These are phyloP conservation scores for Chaenogobius annularis DNA, from an alignment of 2,113 vertebrate species.

Conservation along the genomic window DNA sequence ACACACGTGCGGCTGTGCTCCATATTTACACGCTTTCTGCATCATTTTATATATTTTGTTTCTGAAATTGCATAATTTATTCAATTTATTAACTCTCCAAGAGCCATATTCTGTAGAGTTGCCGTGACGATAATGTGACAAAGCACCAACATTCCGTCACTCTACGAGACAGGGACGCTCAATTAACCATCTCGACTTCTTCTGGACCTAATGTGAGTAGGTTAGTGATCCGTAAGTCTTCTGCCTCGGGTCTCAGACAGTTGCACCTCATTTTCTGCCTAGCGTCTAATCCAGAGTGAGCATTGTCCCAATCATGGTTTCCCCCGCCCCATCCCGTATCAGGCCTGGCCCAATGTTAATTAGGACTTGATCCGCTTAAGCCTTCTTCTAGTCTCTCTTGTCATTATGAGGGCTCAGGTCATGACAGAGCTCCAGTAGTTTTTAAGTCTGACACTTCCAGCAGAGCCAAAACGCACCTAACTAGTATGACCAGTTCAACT, in stretches of 20 bases:
- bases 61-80: too few species aligned
- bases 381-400: slow-evolving; percentile 51
- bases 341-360: slow-evolving; percentile 60
- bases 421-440: slow-evolving; percentile 45
- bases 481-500: slow-evolving; percentile 58
- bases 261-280: background rate
- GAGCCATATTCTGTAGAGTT: too few species aligned
- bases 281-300: slow-evolving; percentile 52
- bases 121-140: too few species aligned
- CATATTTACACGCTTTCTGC: background rate
- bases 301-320: slow-evolving; percentile 29
- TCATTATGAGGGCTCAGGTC: slow-evolving; percentile 42
- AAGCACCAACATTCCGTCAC: too few species aligned
- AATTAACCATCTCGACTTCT: background rate
- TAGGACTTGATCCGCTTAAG: slow-evolving; percentile 72
- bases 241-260: slow-evolving; percentile 4
- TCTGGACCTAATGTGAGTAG: background rate
- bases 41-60: too few species aligned
- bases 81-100: too few species aligned
- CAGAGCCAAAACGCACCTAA: slow-evolving; percentile 20
- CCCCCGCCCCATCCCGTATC: slow-evolving; percentile 40
- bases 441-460: slow-evolving; percentile 14
- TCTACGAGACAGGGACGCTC: too few species aligned
- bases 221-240: background rate
- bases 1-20: background rate